These are phyloP conservation scores for Brevipalpus yothersi DNA, from an alignment of 1,140 invertebrate species.

Conservation along the genomic window DNA sequence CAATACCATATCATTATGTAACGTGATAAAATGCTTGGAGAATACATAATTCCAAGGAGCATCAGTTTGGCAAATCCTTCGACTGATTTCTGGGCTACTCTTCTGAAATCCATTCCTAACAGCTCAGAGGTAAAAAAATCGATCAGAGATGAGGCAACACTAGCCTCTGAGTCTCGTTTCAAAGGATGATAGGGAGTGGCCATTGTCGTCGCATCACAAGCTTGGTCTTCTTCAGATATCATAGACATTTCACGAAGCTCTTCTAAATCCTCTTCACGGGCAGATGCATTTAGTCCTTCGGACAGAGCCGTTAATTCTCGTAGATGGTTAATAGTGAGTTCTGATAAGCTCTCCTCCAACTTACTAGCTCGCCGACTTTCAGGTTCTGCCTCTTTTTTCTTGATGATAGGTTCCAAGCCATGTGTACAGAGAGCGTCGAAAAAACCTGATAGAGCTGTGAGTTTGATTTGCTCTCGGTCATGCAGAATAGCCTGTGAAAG, in stretches of 20 bases:
- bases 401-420: background rate
- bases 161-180: background rate
- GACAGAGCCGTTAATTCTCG: no score
- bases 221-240: background rate
- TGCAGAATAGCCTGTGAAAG: background rate
- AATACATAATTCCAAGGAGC: slow-evolving; percentile 2
- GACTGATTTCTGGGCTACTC: background rate
- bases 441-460: background rate
- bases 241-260: background rate
- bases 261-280: background rate
- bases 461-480: background rate
- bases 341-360: no score
- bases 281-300: background rate
- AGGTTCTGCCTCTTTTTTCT: background rate
- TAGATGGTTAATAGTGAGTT: no score
- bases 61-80: slow-evolving; percentile 3
- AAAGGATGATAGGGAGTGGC: background rate
- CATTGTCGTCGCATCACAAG: background rate
- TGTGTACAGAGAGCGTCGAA: slow-evolving; percentile 3
- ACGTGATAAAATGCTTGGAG: background rate
- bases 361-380: background rate
- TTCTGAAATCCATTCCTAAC: background rate
- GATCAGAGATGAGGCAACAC: background rate
- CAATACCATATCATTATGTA: slow-evolving; percentile 1
- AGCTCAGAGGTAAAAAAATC: background rate